These are phyloP conservation scores for Hyaena hyaena DNA, from an alignment of 2,113 vertebrate genomes.

Conservation along the genomic window DNA sequence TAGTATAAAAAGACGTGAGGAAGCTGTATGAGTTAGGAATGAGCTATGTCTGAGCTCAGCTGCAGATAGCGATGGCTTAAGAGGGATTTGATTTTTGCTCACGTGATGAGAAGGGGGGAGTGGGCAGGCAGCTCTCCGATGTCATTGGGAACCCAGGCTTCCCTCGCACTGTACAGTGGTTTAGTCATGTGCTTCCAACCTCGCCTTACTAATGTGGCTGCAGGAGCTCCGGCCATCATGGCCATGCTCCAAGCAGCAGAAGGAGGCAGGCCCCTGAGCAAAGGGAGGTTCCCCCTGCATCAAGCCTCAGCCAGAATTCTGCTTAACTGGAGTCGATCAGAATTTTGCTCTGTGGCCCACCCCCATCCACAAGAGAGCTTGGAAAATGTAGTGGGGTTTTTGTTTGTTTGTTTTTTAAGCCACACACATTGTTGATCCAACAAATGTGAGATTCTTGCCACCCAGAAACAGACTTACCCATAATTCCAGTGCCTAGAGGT, in stretches of 20 bases:
- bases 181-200: not conserved
- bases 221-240: not conserved
- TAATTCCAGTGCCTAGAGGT: not conserved
- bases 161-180: no score
- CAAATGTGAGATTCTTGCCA: not conserved
- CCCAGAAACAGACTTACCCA: not conserved
- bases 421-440: not conserved
- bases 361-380: not conserved
- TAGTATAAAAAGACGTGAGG: not conserved
- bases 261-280: not conserved
- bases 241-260: not conserved
- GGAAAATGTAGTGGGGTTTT: not conserved
- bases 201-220: not conserved
- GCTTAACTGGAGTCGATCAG: not conserved
- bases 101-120: no score
- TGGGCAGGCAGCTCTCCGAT: no score
- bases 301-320: not conserved
- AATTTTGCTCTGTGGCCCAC: not conserved
- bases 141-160: not conserved
- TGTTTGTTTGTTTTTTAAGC: not conserved
- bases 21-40: not conserved
- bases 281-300: not conserved
- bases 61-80: not conserved
- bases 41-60: no score
- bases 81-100: not conserved